phyloP scores from a whole-genome alignment of 2,888 invertebrate genomes.

The Meteorus cinctellus region DNA sequence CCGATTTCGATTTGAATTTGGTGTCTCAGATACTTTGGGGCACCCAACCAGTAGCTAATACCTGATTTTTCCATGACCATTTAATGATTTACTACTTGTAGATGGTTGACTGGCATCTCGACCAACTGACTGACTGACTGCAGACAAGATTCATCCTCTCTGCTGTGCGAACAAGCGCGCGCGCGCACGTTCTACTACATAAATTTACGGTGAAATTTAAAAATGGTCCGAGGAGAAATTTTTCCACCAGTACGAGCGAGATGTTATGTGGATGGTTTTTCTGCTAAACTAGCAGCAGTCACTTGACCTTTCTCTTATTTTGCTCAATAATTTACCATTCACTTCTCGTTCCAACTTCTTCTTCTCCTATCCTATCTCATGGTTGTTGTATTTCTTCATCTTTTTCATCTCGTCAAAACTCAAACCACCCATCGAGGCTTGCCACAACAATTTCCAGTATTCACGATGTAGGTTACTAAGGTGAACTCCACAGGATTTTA shows the following conservation, averaged over 20 bases:
- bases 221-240: slow-evolving; percentile 26
- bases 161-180: slow-evolving; percentile 1
- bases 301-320: slow-evolving; percentile 27
- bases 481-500: slow-evolving; percentile 60
- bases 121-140: slow-evolving; percentile 52
- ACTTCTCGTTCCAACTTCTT: neutral
- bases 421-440: slow-evolving; percentile 68
- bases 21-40: slow-evolving; percentile 33
- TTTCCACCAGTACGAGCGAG: slow-evolving; percentile 1
- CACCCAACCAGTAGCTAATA: slow-evolving; percentile 41
- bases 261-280: neutral
- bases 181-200: slow-evolving; percentile 3
- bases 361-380: slow-evolving; percentile 35
- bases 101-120: slow-evolving; percentile 48
- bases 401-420: slow-evolving; percentile 39
- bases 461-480: slow-evolving; percentile 72
- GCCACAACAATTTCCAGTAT: slow-evolving; percentile 72
- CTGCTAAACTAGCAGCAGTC: neutral
- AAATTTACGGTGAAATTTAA: neutral
- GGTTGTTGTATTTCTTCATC: slow-evolving; percentile 13
- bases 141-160: slow-evolving; percentile 33
- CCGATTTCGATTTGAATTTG: slow-evolving; percentile 53
- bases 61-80: slow-evolving; percentile 40
- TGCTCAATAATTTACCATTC: slow-evolving; percentile 6
- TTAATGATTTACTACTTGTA: slow-evolving; percentile 60